Evolutionary conservation across 2,888 invertebrate species (phyloP).

Genomic region (Diplazon laetatorius): DNA sequence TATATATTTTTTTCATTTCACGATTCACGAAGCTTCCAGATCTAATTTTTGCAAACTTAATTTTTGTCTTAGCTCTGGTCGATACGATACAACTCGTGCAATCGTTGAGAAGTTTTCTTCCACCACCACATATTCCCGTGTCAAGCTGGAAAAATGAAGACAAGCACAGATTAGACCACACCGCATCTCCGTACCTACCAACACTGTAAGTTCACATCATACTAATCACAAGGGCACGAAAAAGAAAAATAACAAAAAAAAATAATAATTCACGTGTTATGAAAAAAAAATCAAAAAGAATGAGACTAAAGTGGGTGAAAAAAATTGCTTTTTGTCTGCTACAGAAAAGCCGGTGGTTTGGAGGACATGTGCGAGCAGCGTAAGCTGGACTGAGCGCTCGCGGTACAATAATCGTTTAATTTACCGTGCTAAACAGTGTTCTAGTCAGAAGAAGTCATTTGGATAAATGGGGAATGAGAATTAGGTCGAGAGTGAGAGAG

Average conservation of each 20-base stretch:
- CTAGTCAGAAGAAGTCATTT: conserved; percentile 79
- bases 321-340: conserved; percentile 58
- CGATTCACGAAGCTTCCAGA: conserved; percentile 1
- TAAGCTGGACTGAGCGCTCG: conserved; percentile 77
- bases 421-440: conserved; percentile 74
- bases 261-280: background rate
- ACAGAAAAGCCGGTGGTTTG: conserved; percentile 78
- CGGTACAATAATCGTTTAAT: conserved; percentile 57
- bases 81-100: conserved; percentile 94
- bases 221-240: background rate
- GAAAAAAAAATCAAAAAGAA: background rate
- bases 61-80: conserved; percentile 85
- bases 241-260: conserved; percentile 25
- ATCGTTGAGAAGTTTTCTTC: conserved; percentile 91
- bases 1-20: conserved; percentile 16
- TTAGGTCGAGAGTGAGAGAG: conserved; percentile 70
- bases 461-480: conserved; percentile 65
- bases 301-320: background rate
- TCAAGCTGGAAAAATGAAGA: conserved; percentile 96
- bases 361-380: conserved; percentile 80
- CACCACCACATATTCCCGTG: conserved; percentile 94
- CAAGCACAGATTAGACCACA: conserved; percentile 85
- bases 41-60: conserved; percentile 31
- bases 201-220: conserved; percentile 75
- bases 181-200: conserved; percentile 76